Evolutionary conservation across 2,113 vertebrate species (phyloP).

Genomic region (Corynorhinus townsendii): DNA sequence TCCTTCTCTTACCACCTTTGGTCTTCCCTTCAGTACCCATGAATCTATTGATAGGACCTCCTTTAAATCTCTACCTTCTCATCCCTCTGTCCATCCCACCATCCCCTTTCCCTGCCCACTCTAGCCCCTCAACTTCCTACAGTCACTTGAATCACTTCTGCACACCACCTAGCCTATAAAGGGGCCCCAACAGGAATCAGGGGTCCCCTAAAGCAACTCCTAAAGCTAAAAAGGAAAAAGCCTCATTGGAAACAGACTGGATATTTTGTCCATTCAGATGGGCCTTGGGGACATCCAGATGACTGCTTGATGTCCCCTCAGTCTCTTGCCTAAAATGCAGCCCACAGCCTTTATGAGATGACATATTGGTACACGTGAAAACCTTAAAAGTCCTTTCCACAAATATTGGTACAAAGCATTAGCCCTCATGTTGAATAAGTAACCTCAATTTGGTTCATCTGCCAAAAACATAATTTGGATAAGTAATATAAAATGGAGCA

Average conservation of each 20-base stretch:
- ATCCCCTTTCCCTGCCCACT: neutral
- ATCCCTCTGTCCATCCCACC: neutral
- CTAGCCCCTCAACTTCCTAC: neutral
- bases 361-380: neutral
- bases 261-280: neutral
- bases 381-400: neutral
- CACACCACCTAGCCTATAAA: neutral
- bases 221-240: neutral
- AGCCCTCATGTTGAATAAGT: neutral
- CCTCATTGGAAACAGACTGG: neutral
- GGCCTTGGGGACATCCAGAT: neutral
- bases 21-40: neutral
- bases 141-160: neutral
- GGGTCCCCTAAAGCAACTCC: neutral
- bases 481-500: neutral
- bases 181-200: neutral
- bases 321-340: neutral
- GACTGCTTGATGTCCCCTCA: neutral
- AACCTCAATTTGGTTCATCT: neutral
- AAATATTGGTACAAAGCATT: neutral
- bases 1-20: neutral
- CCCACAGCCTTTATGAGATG: neutral
- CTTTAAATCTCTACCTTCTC: neutral
- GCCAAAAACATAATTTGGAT: neutral
- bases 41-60: no score